Evolutionary conservation across 2,888 invertebrate species (phyloP).

Genomic region (Ennomos quercinarius): DNA sequence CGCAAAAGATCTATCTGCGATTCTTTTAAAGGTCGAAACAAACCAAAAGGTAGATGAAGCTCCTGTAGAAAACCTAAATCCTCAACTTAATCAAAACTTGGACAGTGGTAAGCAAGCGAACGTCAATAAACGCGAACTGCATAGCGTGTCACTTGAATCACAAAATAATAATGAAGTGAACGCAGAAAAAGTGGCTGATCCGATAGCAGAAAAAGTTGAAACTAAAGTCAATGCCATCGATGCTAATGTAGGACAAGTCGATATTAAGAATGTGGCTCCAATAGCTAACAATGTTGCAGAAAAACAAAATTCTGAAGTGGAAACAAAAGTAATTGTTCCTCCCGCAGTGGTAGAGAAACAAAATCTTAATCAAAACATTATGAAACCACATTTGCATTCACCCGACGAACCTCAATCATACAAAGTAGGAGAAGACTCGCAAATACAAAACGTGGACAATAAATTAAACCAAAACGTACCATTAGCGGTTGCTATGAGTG

Average conservation of each 20-base stretch:
- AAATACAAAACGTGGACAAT: slow-evolving; percentile 39
- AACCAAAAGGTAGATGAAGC: slow-evolving; percentile 8
- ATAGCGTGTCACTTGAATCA: slow-evolving; percentile 23
- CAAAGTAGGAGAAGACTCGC: slow-evolving; percentile 66
- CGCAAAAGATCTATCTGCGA: slow-evolving; percentile 9
- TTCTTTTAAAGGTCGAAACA: slow-evolving; percentile 17
- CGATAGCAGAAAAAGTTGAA: neutral
- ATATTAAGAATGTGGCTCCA: neutral
- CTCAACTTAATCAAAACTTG: slow-evolving; percentile 15
- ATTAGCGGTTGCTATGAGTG: slow-evolving; percentile 58
- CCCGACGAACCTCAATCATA: slow-evolving; percentile 75
- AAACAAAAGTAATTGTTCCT: too few relatives aligned
- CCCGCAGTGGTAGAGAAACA: neutral
- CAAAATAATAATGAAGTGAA: slow-evolving; percentile 25
- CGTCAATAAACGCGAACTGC: slow-evolving; percentile 13
- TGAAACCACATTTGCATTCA: slow-evolving; percentile 58
- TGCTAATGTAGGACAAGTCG: neutral
- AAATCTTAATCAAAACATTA: slow-evolving; percentile 7
- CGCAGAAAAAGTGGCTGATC: slow-evolving; percentile 9
- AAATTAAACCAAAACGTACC: slow-evolving; percentile 56
- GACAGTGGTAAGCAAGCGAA: slow-evolving; percentile 6
- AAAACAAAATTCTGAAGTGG: too few relatives aligned
- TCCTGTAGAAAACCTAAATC: slow-evolving; percentile 14
- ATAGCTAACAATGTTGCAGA: neutral
- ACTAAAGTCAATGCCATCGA: too few relatives aligned